phyloP scores from a whole-genome alignment of 2,888 invertebrate genomes.

The Drosophila meridionalis region DNA sequence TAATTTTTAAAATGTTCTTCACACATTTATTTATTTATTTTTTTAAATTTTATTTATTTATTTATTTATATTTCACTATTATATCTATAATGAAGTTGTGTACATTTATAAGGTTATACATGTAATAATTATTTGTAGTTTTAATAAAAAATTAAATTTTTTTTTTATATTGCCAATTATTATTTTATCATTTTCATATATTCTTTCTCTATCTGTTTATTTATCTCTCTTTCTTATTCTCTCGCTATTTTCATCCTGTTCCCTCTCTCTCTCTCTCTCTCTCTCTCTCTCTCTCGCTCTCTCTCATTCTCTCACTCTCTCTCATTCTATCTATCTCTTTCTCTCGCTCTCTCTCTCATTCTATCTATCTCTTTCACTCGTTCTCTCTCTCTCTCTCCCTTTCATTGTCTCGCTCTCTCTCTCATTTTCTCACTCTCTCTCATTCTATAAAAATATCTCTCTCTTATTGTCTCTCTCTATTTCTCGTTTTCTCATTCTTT shows the following conservation, averaged over 20 bases:
- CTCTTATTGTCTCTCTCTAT: not conserved
- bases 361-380: not conserved
- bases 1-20: too few relatives aligned
- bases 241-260: not conserved
- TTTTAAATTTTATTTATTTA: too few relatives aligned
- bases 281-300: not conserved
- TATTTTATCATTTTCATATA: too few relatives aligned
- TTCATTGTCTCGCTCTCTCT: not conserved
- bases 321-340: not conserved
- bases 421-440: not conserved
- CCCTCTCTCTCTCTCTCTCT: not conserved
- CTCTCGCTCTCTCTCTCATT: not conserved
- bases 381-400: not conserved
- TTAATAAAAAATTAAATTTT: too few relatives aligned
- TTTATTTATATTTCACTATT: too few relatives aligned
- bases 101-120: too few relatives aligned
- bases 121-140: too few relatives aligned
- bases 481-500: not conserved
- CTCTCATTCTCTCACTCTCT: not conserved
- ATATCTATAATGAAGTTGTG: too few relatives aligned
- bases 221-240: not conserved
- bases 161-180: too few relatives aligned
- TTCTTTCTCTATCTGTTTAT: not conserved
- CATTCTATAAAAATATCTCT: not conserved
- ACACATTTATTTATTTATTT: too few relatives aligned